Conservation (phyloP, 1,140 invertebrate species). For the Liolophura sinensis region DNA sequence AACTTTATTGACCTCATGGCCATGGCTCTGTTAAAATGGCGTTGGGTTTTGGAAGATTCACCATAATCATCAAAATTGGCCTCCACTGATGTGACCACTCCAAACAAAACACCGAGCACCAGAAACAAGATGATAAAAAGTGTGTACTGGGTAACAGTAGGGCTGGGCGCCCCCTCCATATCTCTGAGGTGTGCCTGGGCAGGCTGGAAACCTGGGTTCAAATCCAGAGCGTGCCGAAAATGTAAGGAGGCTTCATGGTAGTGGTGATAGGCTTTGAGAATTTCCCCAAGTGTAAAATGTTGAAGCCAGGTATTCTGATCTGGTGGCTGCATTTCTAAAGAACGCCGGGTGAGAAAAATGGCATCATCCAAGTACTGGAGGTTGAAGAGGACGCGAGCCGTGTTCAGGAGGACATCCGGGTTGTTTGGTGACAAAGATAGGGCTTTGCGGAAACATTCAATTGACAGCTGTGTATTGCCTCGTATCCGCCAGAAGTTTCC, state of each 20-base stretch:
- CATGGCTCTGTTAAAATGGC: slow-evolving; percentile 84
- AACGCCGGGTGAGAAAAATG: slow-evolving; percentile 79
- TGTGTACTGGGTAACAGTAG: slow-evolving; percentile 67
- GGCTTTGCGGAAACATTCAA: slow-evolving; percentile 84
- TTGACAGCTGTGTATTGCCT: slow-evolving; percentile 76
- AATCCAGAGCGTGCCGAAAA: slow-evolving; percentile 75
- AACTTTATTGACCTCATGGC: slow-evolving; percentile 75
- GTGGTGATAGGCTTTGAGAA: slow-evolving; percentile 76
- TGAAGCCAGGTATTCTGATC: slow-evolving; percentile 87
- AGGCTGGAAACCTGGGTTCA: slow-evolving; percentile 81
- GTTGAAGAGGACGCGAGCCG: slow-evolving; percentile 81
- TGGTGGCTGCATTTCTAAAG: slow-evolving; percentile 72
- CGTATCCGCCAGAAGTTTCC: slow-evolving; percentile 83
- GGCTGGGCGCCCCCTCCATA: slow-evolving; percentile 47
- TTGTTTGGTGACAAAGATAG: slow-evolving; percentile 83
- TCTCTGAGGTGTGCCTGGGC: slow-evolving; percentile 77
- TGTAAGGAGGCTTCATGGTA: slow-evolving; percentile 81
- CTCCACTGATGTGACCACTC: slow-evolving; percentile 76
- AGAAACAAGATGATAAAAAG: slow-evolving; percentile 83
- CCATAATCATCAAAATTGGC: slow-evolving; percentile 60
- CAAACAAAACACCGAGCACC: slow-evolving; percentile 74
- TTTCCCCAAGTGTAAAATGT: slow-evolving; percentile 77
- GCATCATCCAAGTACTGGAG: slow-evolving; percentile 87
- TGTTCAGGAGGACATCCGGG: slow-evolving; percentile 79
- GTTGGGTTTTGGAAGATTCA: slow-evolving; percentile 70